Conservation (phyloP, 2,113 vertebrate genomes). For the Pachycephala philippinensis region DNA sequence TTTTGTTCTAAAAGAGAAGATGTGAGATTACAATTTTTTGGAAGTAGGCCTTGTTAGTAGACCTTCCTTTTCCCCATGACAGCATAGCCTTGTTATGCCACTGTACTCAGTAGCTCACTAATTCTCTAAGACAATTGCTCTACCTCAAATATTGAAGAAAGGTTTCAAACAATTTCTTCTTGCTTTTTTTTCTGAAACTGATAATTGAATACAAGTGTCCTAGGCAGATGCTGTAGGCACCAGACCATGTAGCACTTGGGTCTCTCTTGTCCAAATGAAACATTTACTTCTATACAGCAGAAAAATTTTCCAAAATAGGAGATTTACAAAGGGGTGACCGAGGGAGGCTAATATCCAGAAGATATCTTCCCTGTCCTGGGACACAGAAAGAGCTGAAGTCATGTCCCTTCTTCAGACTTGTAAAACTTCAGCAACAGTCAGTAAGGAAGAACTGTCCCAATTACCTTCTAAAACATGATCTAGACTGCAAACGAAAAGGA, state of each 20-base stretch:
- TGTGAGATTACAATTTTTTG: too few species aligned
- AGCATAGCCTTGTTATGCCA: background rate
- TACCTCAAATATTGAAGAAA: background rate
- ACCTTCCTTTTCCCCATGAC: background rate
- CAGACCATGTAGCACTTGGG: background rate
- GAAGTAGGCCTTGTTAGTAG: background rate
- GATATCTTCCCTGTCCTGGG: background rate
- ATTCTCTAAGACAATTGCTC: background rate
- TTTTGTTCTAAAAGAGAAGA: background rate
- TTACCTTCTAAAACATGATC: background rate
- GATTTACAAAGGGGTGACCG: background rate
- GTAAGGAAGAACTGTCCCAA: background rate
- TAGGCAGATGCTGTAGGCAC: background rate
- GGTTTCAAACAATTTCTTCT: background rate
- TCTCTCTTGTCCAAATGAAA: background rate
- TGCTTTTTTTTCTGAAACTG: background rate
- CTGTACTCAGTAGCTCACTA: rapidly evolving
- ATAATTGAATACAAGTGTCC: background rate
- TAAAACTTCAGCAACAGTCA: background rate
- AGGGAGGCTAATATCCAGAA: background rate
- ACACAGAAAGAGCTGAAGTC: background rate
- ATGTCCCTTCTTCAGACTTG: background rate
- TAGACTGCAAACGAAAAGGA: background rate
- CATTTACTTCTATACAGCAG: background rate
- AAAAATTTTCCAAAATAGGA: background rate